Evolutionary conservation across 2,797 vertebrate species (phyloP).

Genomic region (Urosaurus nigricauda): DNA sequence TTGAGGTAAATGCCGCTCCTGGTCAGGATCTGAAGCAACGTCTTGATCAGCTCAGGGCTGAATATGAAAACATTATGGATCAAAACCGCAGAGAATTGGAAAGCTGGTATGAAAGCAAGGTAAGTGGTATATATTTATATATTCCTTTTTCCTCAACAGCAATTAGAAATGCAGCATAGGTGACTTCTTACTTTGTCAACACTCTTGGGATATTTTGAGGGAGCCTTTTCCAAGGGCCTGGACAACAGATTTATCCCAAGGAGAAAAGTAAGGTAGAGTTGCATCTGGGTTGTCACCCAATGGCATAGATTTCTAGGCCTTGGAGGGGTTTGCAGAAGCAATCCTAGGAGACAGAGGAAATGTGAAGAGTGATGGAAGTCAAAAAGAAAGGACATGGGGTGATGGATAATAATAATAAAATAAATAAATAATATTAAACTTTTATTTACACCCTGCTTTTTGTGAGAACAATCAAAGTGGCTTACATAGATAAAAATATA

Average conservation of each 20-base stretch:
- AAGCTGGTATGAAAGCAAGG: slow-evolving; percentile 74
- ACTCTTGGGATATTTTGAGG: background rate
- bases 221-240: too few species aligned
- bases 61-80: slow-evolving; percentile 75
- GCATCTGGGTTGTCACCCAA: background rate
- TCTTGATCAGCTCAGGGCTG: slow-evolving; percentile 69
- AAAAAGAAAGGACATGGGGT: background rate
- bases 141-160: background rate
- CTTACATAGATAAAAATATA: too few species aligned
- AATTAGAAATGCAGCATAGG: background rate
- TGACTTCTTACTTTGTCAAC: background rate
- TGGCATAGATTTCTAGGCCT: background rate
- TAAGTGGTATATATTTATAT: background rate
- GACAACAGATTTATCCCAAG: background rate
- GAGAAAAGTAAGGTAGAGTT: background rate
- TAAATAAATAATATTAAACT: too few species aligned
- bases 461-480: too few species aligned
- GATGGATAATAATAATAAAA: too few species aligned
- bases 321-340: background rate
- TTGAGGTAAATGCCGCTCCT: slow-evolving; percentile 77
- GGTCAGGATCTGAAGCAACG: slow-evolving; percentile 68
- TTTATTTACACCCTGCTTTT: too few species aligned
- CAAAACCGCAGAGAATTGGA: slow-evolving; percentile 73
- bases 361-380: background rate
- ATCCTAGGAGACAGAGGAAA: background rate